These are phyloP conservation scores for Parauchenoglanis punctatus DNA, from an alignment of 2,797 vertebrate species.

Conservation along the genomic window DNA sequence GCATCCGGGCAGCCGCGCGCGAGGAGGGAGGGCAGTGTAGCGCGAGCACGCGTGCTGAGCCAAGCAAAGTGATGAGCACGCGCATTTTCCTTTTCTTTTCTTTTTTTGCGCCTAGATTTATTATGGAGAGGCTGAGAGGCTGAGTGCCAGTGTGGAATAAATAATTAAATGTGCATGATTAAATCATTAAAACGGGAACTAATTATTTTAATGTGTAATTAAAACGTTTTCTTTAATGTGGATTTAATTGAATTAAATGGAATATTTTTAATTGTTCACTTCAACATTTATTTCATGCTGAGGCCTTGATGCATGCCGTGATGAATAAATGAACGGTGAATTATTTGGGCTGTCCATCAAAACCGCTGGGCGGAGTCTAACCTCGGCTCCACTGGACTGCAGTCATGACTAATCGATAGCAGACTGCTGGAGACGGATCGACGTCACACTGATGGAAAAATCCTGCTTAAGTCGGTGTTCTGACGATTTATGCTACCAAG, in stretches of 20 bases:
- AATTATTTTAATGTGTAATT: background rate
- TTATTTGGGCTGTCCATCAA: background rate
- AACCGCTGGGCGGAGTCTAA: background rate
- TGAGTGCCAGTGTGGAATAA: background rate
- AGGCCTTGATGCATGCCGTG: background rate
- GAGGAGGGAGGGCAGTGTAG: conserved; percentile 30
- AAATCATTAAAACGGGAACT: background rate
- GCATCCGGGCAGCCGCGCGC: conserved; percentile 32
- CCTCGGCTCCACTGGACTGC: background rate
- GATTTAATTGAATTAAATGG: background rate
- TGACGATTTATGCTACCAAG: too few relatives aligned
- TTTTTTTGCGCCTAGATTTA: background rate
- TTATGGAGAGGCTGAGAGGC: background rate
- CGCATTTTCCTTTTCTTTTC: conserved; percentile 11
- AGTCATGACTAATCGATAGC: background rate
- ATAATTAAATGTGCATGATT: background rate
- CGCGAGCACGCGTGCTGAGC: conserved; percentile 39
- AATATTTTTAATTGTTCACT: background rate
- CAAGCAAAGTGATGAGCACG: conserved; percentile 32
- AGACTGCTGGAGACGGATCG: background rate
- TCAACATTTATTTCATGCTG: background rate
- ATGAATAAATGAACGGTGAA: background rate
- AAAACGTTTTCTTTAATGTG: background rate
- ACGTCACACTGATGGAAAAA: background rate
- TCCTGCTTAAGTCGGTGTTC: background rate